Evolutionary conservation across 2,797 vertebrate species (phyloP), one percentile per base, ranked within the genome.

Genomic region (Artibeus lituratus): DNA sequence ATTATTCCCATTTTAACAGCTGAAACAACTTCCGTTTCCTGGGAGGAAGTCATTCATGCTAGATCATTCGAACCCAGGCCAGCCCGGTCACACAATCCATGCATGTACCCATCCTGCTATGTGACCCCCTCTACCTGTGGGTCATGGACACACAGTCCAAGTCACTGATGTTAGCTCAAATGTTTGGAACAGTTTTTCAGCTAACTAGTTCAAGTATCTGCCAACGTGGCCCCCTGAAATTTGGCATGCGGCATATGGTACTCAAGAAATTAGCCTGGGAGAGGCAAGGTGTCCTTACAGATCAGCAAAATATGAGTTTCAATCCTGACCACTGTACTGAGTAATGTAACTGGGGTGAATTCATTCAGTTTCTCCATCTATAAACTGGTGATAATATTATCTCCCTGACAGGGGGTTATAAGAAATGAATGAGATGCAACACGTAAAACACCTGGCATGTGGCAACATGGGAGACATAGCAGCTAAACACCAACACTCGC

Each of bases 201-300:
- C 32, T 72, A 53, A 35, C 7, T 18, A 73, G 1, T 76, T 44
- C n/a, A 39, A 96, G 21, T 5, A 44, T 76, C 53, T 91, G 16
- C 24, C 7, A 67, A 5, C 42, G 51, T 32, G 37, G 12, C 39
- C 49, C 84, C 10, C 18, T 74, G 44, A 86, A 69, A 51, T 24
- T 10, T 51, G 24, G 22, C 14, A 39, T 0, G 1, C 15, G 4
- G 39, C 1, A 42, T 39, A 14, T 1, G 8, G 53, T 18, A 44
- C 26, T 90, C 32, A 26, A 69, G 35, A 67, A 16, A 16, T 49
- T 16, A 47, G 22, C 9, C 12, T 42, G n/a, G 15, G 65, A 70
- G 39, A 80, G 3, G 22, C 0, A 73, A 21, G 5, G 37, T 73
- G 16, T 32, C 55, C 21, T 32, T 65, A 29, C 11, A 11, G 29